Conservation (phyloP, 2,888 invertebrate genomes). For the Clivina fossor region DNA sequence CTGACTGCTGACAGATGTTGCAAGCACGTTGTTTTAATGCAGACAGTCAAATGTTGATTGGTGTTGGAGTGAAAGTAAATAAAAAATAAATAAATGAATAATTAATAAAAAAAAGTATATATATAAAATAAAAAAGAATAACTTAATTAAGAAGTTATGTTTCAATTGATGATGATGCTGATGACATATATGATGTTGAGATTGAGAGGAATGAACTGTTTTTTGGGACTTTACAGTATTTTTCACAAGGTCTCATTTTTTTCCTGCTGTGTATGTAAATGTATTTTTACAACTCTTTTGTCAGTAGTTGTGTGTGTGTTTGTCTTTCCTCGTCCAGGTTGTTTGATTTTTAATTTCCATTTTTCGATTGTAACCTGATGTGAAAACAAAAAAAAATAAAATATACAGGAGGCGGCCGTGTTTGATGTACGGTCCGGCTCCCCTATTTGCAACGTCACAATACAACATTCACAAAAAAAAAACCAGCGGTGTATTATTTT, state of each 20-base stretch:
- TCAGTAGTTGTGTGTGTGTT: slow-evolving; percentile 52
- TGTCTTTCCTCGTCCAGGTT: slow-evolving; percentile 49
- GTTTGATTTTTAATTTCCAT: slow-evolving; percentile 41
- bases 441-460: slow-evolving; percentile 48
- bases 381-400: too few species aligned
- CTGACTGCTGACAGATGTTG: slow-evolving; percentile 40
- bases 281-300: slow-evolving; percentile 52
- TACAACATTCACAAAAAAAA: slow-evolving; percentile 46
- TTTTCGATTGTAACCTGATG: slow-evolving; percentile 34
- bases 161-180: slow-evolving; percentile 12
- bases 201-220: slow-evolving; percentile 29
- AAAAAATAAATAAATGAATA: slow-evolving; percentile 44
- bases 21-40: slow-evolving; percentile 38
- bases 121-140: slow-evolving; percentile 1
- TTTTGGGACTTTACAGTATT: slow-evolving; percentile 47
- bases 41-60: slow-evolving; percentile 50
- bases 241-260: slow-evolving; percentile 44
- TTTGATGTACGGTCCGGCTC: slow-evolving; percentile 32
- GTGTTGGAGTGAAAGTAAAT: slow-evolving; percentile 51
- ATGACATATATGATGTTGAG: not conserved
- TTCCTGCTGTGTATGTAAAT: slow-evolving; percentile 48
- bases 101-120: slow-evolving; percentile 38
- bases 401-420: too few species aligned
- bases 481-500: too few species aligned
- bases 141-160: slow-evolving; percentile 8